Evolutionary conservation across 2,113 vertebrate species (phyloP), one percentile per base, ranked within the genome.

Genomic region (Pygoscelis antarcticus): DNA sequence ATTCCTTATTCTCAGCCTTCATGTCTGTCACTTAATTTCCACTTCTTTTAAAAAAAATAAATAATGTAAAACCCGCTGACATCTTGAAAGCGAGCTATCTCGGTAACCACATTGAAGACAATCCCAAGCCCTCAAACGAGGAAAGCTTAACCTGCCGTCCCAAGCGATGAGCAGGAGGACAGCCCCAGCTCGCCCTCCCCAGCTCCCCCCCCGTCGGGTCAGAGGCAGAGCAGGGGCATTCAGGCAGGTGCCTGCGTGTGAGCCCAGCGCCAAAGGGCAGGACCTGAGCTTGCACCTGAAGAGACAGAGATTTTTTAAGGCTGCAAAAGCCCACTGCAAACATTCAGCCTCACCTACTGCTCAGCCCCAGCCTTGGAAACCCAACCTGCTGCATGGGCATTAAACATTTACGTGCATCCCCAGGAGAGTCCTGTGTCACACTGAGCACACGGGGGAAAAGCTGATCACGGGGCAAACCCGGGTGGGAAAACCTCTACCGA

Each of bases 1-100:
- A 30, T 57, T 95, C 29, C 51, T 68, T 46, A 83, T 60, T 55
- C 65, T 61, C 81, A 87, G 44, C 77, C 62, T 85, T 69, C 77
- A 54, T 11, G 3, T 30, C 65, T 69, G 14, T 18, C 66, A 58
- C 65, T 91, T 82, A 29, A 96, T 94, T 97, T 91, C 87, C 84
- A 93, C 80, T 83, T 77, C 87, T 82, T 93, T 38, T 69, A 94
- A 65, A 68, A 64, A 74, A 20, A 38, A 40, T 60, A 46, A 40
- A 61, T 52, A 34, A 88, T 36, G 44, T 60, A 83, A 96, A 93
- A 80, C 84, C 91, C 5, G 5, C 75, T 90, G 75, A 83, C 70
- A 79, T 49, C 77, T 54, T 36, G 57, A 91, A 69, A 90, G 81
- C 23, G 19, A 89, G 66, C 58, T 89, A 91, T 85, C 91, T 95